A percentile compares a stretch with the other conserved stretches of the same genome.
Conservation (phyloP, 2,113 vertebrate genomes). For the Procavia capensis region DNA sequence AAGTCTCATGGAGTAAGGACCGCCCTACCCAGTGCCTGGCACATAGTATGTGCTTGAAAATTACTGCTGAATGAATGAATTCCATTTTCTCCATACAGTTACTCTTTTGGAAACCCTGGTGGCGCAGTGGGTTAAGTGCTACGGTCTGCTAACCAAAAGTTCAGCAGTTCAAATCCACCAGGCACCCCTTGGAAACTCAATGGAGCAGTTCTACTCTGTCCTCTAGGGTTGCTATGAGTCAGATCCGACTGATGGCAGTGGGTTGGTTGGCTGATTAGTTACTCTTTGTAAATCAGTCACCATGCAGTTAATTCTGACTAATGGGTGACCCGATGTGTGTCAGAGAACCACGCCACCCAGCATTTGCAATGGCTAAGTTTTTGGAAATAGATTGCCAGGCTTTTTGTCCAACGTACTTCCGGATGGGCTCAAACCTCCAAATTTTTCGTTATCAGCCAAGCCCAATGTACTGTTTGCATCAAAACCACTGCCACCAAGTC, state of each 20-base stretch:
- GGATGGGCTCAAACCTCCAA: neutral
- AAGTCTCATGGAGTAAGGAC: neutral
- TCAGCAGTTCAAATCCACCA: too few species aligned
- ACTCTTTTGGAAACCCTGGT: too few species aligned
- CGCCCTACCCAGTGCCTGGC: neutral
- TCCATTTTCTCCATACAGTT: neutral
- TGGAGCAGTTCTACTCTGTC: too few species aligned
- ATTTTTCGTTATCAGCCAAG: neutral
- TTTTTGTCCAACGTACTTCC: neutral
- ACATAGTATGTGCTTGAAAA: neutral
- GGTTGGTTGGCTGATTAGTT: too few species aligned
- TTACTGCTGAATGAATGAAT: neutral
- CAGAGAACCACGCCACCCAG: neutral
- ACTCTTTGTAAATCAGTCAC: neutral
- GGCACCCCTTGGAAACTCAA: too few species aligned
- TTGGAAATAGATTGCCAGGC: neutral
- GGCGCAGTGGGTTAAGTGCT: too few species aligned
- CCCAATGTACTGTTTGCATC: neutral
- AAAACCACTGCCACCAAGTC: neutral
- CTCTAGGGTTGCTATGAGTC: too few species aligned
- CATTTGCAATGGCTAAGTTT: neutral
- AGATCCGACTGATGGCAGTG: too few species aligned
- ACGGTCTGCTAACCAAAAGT: too few species aligned
- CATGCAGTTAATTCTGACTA: too few species aligned
- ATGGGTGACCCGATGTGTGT: too few species aligned